Evolutionary conservation across 2,888 invertebrate species (phyloP).

Genomic region (Thyatira batis): DNA sequence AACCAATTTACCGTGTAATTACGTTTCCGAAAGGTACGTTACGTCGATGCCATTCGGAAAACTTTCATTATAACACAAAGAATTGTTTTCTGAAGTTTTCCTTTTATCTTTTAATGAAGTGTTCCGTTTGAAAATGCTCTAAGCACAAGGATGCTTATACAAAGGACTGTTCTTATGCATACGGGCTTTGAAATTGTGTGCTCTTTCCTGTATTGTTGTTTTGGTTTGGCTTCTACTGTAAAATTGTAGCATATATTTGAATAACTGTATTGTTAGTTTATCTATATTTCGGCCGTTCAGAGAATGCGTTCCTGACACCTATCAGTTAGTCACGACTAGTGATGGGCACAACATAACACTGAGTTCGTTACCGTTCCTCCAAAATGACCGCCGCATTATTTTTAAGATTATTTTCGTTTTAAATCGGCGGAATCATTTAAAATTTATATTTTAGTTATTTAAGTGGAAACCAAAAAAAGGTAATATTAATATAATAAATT

Average conservation of each 20-base stretch:
- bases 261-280: too few relatives aligned
- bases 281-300: too few relatives aligned
- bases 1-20: not conserved
- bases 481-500: too few relatives aligned
- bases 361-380: too few relatives aligned
- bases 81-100: conserved; percentile 32
- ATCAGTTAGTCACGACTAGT: too few relatives aligned
- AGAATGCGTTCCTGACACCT: too few relatives aligned
- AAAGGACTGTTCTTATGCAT: not conserved
- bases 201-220: not conserved
- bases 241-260: not conserved
- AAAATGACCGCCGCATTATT: too few relatives aligned
- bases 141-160: conserved; percentile 9
- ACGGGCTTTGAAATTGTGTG: not conserved
- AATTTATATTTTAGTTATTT: too few relatives aligned
- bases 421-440: too few relatives aligned
- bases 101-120: conserved; percentile 52
- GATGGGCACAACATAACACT: too few relatives aligned
- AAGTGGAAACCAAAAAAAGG: too few relatives aligned
- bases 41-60: conserved; percentile 27
- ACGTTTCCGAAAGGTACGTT: conserved; percentile 15
- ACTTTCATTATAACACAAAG: conserved; percentile 33
- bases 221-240: not conserved
- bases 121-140: conserved; percentile 30
- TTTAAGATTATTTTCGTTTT: too few relatives aligned